Base-by-base conservation (phyloP, 2,113 vertebrate species). In the Petrocephalus microphthalmus region DNA sequence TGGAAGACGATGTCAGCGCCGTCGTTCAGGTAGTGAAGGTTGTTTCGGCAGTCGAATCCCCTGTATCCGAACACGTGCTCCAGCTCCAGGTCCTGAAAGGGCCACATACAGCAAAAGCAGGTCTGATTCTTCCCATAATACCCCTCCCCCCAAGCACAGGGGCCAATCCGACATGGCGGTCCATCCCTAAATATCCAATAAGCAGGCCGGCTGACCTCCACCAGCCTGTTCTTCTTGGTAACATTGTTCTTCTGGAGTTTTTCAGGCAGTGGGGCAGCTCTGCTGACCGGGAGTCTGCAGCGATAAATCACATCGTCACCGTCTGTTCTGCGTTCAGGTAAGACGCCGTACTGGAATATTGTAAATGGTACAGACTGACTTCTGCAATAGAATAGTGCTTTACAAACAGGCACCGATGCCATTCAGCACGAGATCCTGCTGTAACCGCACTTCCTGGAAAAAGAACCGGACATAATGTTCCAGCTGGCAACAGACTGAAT, bases 11-110 rank as follows among this genome's bases (percentile, higher is more conserved):
- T 99, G 92, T 99, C 98, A 0, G 96, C 90, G 0, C 98, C 97
- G 0, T 99, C 98, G 0, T 99, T 99, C 91, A 99, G 97, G 96
- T 99, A 99, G 90, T 99, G 98, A 85, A 99, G 97, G 95, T 99
- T 99, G 93, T 99, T 98, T 49, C 98, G 97, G 90, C 98, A 99
- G 92, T 99, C 98, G n/a, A 97, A 98, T 29, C 98, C 98, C 93
- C 98, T 91, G 94, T 98, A 99, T 15, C 98, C 98, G 89, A 99
- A 99, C 19, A 99, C 97, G 0, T 99, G 98, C 29, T 99, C 97
- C 89, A 99, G 90, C 82, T 95, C 95, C 92, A 99, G 95, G 89
- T 99, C 98, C 98, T 99, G 42, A 0, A 5, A 22, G 45, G 7
- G 1, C n/a, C 7, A 49, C 7, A 49, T 49, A 49, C 47, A 49